phyloP scores from a whole-genome alignment of 2,888 invertebrate species.

The Chrysolina oricalcia region DNA sequence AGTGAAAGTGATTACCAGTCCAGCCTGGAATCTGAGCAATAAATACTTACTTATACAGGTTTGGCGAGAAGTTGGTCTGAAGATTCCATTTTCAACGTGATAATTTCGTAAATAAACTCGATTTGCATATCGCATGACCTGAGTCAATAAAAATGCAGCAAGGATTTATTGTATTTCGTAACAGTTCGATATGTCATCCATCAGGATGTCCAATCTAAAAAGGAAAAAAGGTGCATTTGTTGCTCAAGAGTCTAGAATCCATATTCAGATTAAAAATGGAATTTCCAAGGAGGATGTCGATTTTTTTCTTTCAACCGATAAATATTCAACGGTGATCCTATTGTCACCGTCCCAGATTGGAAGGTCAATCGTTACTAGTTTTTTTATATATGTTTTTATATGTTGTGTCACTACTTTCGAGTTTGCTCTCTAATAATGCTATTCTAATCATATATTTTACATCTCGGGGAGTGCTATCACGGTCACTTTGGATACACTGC shows the following conservation, averaged over 20 bases:
- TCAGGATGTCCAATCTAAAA: slow-evolving; percentile 11
- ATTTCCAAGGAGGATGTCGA: slow-evolving; percentile 3
- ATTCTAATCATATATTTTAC: too few relatives aligned
- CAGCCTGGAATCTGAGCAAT: slow-evolving; percentile 3
- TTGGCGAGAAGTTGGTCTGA: slow-evolving; percentile 1
- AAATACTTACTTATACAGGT: slow-evolving; percentile 25
- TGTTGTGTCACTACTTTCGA: not conserved
- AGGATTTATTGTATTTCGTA: slow-evolving; percentile 9
- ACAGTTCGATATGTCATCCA: slow-evolving; percentile 4
- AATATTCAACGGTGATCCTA: not conserved
- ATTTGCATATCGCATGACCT: slow-evolving; percentile 15
- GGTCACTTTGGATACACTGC: too few relatives aligned
- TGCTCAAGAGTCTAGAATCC: not conserved
- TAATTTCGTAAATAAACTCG: slow-evolving; percentile 14
- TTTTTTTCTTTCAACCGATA: not conserved
- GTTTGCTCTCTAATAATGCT: not conserved
- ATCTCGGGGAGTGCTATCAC: too few relatives aligned
- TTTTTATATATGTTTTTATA: not conserved
- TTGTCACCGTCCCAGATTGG: not conserved
- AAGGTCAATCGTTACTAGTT: not conserved
- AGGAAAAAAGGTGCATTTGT: slow-evolving; percentile 7
- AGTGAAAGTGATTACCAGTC: slow-evolving; percentile 25
- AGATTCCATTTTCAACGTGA: not conserved
- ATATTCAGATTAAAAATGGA: not conserved
- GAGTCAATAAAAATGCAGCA: not conserved